Base-by-base conservation (phyloP, 2,797 vertebrate genomes). In the Ataeniobius toweri region DNA sequence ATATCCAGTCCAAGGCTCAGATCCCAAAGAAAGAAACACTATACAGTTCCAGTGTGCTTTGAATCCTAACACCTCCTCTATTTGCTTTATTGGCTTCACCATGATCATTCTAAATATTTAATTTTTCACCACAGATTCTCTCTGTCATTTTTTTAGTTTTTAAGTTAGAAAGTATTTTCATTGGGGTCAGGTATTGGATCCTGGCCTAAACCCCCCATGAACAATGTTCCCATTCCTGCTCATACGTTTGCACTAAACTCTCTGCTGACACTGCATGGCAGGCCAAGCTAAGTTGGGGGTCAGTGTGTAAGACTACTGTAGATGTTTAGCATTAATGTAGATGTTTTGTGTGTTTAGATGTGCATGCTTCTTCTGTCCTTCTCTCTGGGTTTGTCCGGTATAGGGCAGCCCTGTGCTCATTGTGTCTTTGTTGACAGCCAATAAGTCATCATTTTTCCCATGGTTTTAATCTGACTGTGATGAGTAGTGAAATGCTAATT, bases 401-500 rank as follows among this genome's bases (percentile, higher is more conserved):
- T 69, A 91, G 90, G 78, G 78, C 76, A 61, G 83, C 79, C 79
- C 83, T 68, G 82, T 92, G 86, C 84, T 87, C 85, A 86, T 87
- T 85, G 83, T 89, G 83, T 92, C 89, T 87, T 83, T 91, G 88
- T 91, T 77, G 83, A 86, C 89, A 86, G 86, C 69, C 31, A 50
- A 83, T 80, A 81, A 77, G 83, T 75, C 83, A 16, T 84, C 31
- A 77, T 72, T 71, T 68, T 73, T 74, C 50, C 7, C 65, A 78
- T 72, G 74, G 10, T 58, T 82, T 58, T 68, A 24, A 56, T 61
- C 74, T 84, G 75, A 80, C 61, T 80, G 69, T 89, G 80, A 84
- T 44, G 88, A 91, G 81, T 88, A 88, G 92, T 92, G 85, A 89
- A 93, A 92, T 89, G 92, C 90, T 90, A 92, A 92, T 89, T 87